Base-by-base conservation (phyloP, 1,140 invertebrate genomes). In the Aleiodes sp. region DNA sequence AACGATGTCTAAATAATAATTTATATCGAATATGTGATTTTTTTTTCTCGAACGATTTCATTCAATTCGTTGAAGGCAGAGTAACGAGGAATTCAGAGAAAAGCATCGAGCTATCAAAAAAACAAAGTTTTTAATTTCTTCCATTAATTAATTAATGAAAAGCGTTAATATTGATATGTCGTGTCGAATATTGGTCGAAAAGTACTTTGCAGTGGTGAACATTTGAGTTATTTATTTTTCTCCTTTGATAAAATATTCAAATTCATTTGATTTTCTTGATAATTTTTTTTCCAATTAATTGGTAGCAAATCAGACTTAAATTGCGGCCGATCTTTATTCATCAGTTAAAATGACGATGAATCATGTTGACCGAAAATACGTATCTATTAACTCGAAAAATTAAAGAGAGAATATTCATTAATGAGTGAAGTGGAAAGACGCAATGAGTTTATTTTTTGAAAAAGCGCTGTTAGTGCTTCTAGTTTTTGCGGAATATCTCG, bases 161-260 rank as follows among this genome's bases (percentile, higher is more conserved):
- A 62, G 35, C 21, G 29, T 39, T 33, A 37, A 21, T 37, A 19
- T 70, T 35, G 21, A 63, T 68, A 70, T 75, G 70, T 73, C 66
- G 71, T 73, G 52, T 41, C 59, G 65, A 74, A 64, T 70, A 64
- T 74, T 73, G 65, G 72, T 77, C 74, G 68, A 66, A 75, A 71
- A 70, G 19, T 26, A 35, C 62, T 46, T 19, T 31, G 46, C 41
- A 57, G 29, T 56, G 12, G 16, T 37, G 39, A 59, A 35, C 26
- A 37, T 39, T 31, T 26, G 14, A n/a, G 12, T 39, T 62, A 24
- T 39, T 8, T 65, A 52, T 56, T 10, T 61, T 66, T 57, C 31
- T 46, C 14, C 37, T 35, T 24, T 29, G n/a, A 31, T 29, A 10
- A 43, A 41, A 52, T 14, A 21, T 28, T 14, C 31, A 31, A 65